phyloP scores from a whole-genome alignment of 2,797 vertebrate species.

The Peromyscus aztecus region DNA sequence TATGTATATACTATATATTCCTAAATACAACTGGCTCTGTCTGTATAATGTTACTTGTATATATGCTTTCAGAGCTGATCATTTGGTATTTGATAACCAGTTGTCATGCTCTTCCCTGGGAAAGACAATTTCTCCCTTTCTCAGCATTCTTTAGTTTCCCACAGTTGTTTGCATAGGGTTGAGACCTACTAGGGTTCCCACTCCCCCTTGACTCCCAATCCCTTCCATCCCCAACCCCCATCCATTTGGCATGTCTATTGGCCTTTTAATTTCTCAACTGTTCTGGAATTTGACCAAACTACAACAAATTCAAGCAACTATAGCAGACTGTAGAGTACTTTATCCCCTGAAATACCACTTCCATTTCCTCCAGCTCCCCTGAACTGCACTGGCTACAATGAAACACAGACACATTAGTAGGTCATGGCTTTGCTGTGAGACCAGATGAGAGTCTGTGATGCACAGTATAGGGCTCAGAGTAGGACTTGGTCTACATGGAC shows the following conservation, averaged over 20 bases:
- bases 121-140: neutral
- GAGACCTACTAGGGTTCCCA: neutral
- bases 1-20: neutral
- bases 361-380: neutral
- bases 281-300: neutral
- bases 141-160: neutral
- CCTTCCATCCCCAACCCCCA: neutral
- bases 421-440: neutral
- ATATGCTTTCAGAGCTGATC: neutral
- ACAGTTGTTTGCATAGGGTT: neutral
- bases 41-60: neutral
- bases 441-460: neutral
- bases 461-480: neutral
- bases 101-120: neutral
- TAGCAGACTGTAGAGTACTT: neutral
- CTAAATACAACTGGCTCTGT: neutral
- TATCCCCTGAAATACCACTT: neutral
- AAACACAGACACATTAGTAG: neutral
- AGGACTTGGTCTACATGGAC: neutral
- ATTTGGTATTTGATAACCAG: neutral
- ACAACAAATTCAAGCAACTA: neutral
- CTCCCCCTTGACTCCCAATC: fast-evolving
- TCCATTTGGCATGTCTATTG: too few species aligned
- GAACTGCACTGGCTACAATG: neutral
- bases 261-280: neutral